These are phyloP conservation scores for Xyrichtys novacula DNA, from an alignment of 2,797 vertebrate genomes.

Conservation along the genomic window DNA sequence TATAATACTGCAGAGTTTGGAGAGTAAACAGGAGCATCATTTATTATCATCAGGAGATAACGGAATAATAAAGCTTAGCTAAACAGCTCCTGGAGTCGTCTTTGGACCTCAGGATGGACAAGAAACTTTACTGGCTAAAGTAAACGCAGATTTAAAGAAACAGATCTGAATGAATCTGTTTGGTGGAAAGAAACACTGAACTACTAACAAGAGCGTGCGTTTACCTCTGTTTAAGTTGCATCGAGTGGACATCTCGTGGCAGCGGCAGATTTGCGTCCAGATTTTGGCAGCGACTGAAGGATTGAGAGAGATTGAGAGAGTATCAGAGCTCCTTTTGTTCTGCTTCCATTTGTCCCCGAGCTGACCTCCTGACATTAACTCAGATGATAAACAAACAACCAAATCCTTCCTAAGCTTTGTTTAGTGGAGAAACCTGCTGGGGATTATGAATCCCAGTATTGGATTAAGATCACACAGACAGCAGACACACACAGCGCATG, in stretches of 20 bases:
- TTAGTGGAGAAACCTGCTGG: conserved; percentile 56
- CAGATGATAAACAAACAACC: conserved; percentile 57
- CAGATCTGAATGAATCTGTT: conserved; percentile 29
- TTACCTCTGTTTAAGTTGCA: conserved; percentile 15
- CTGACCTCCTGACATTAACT: conserved; percentile 60
- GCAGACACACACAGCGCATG: conserved; percentile 35
- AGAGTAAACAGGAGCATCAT: conserved; percentile 12
- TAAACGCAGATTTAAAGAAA: conserved; percentile 6
- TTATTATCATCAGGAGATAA: conserved; percentile 21
- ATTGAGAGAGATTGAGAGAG: neutral
- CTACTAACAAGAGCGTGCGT: conserved; percentile 4
- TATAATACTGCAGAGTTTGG: conserved; percentile 1
- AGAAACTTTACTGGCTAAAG: conserved; percentile 15
- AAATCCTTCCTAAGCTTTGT: conserved; percentile 65
- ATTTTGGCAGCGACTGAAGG: conserved; percentile 25
- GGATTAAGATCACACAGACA: conserved; percentile 62
- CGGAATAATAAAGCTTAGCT: conserved; percentile 16
- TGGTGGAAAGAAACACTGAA: conserved; percentile 14
- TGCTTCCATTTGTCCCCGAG: conserved; percentile 43
- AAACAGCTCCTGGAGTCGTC: conserved; percentile 25
- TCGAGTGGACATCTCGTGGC: conserved; percentile 31
- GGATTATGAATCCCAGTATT: conserved; percentile 49
- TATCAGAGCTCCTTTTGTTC: conserved; percentile 16
- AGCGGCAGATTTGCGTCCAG: conserved; percentile 20
- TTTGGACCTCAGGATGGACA: conserved; percentile 18